phyloP scores from a whole-genome alignment of 1,140 invertebrate genomes.

The Ditylenchus dipsaci region DNA sequence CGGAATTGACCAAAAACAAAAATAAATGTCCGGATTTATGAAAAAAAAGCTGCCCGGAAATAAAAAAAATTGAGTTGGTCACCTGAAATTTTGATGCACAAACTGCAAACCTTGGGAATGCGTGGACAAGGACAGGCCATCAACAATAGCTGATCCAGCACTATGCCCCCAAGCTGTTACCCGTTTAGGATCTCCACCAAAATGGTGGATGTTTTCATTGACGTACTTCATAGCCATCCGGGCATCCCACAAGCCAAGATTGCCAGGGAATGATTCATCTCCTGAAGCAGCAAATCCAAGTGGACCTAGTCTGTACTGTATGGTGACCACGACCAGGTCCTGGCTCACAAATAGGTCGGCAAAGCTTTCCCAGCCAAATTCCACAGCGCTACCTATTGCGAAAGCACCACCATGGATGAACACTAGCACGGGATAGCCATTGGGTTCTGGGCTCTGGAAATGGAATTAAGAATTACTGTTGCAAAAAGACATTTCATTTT shows the following conservation, averaged over 20 bases:
- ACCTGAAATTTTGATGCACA: background rate
- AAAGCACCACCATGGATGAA: conserved; percentile 48
- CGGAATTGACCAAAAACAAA: too few species aligned
- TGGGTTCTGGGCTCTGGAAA: background rate
- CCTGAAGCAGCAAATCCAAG: conserved; percentile 52
- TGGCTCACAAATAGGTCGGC: conserved; percentile 15
- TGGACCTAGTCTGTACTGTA: conserved; percentile 33
- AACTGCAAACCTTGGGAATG: conserved; percentile 13
- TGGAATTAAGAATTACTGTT: too few species aligned
- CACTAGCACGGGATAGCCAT: conserved; percentile 48
- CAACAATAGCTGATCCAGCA: conserved; percentile 28
- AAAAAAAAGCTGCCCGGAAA: too few species aligned
- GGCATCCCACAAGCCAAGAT: conserved; percentile 58
- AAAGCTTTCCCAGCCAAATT: conserved; percentile 7
- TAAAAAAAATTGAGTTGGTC: background rate
- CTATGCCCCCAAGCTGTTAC: conserved; percentile 20
- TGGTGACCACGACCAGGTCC: conserved; percentile 23
- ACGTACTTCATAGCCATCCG: conserved; percentile 55
- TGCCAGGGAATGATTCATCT: conserved; percentile 53
- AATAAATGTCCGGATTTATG: too few species aligned
- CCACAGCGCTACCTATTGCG: conserved; percentile 7
- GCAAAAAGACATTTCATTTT: background rate
- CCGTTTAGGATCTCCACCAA: conserved; percentile 62
- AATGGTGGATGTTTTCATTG: conserved; percentile 60
- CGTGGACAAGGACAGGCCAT: background rate